A percentile compares a stretch with the other conserved stretches of the same genome.
Evolutionary conservation across 2,797 vertebrate species (phyloP).

Genomic region (Psittacula echo): DNA sequence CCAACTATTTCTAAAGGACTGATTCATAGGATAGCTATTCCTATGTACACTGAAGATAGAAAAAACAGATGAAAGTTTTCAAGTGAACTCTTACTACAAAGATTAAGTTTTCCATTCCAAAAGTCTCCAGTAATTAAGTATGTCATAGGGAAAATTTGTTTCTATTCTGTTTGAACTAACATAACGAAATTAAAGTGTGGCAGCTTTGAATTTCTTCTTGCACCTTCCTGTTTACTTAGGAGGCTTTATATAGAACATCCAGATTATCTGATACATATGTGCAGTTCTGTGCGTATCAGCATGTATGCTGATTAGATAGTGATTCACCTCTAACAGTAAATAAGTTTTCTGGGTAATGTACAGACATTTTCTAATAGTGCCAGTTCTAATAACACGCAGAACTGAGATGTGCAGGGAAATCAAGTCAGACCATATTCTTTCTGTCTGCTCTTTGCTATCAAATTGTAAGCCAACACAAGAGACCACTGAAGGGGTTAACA

Average conservation of each 20-base stretch:
- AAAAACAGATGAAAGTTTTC: not conserved
- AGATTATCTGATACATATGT: not conserved
- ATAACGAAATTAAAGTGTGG: not conserved
- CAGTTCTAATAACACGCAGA: not conserved
- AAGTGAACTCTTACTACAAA: not conserved
- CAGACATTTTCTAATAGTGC: not conserved
- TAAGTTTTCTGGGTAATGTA: not conserved
- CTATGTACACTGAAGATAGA: not conserved
- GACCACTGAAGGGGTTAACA: not conserved
- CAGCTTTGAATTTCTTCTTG: not conserved
- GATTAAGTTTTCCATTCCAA: not conserved
- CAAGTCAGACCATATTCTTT: not conserved
- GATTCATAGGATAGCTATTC: not conserved
- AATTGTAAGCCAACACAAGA: not conserved
- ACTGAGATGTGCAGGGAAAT: not conserved
- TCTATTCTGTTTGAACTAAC: not conserved
- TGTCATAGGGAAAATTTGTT: not conserved
- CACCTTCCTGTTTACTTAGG: not conserved
- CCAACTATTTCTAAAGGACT: not conserved
- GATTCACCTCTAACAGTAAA: not conserved
- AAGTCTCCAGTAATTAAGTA: not conserved
- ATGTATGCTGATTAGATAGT: not conserved
- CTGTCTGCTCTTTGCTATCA: not conserved
- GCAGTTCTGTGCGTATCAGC: not conserved
- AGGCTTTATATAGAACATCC: not conserved